Evolutionary conservation across 2,797 vertebrate species (phyloP).

Genomic region (Acanthis flammea): DNA sequence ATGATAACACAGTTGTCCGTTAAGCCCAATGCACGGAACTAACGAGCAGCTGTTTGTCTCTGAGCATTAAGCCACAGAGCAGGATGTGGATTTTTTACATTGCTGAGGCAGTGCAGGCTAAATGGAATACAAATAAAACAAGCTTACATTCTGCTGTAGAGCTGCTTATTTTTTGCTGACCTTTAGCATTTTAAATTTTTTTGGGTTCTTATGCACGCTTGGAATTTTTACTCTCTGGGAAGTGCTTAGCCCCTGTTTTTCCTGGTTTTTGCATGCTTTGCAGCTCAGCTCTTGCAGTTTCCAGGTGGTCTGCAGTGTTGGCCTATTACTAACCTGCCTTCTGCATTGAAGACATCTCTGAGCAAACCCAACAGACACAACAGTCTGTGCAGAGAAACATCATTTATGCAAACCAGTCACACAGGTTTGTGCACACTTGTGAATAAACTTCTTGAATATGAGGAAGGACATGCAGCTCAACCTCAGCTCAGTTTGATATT

Average conservation of each 20-base stretch:
- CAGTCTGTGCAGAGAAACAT: not conserved
- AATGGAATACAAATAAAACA: constrained; percentile 24
- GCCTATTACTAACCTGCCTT: not conserved
- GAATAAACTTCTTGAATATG: not conserved
- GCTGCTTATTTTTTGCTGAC: constrained; percentile 21
- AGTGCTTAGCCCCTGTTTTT: not conserved
- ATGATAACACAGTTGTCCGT: constrained; percentile 23
- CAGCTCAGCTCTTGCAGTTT: not conserved
- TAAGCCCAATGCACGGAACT: not conserved
- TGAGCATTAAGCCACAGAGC: constrained; percentile 18
- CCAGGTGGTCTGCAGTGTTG: not conserved
- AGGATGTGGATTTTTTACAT: constrained; percentile 49
- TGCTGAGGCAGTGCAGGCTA: not conserved
- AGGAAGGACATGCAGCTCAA: not conserved
- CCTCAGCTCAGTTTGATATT: not conserved
- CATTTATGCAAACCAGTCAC: not conserved
- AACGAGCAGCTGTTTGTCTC: constrained; percentile 51
- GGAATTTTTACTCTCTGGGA: constrained; percentile 14
- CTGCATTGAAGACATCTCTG: not conserved
- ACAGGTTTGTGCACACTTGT: not conserved
- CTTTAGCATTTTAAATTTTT: not conserved
- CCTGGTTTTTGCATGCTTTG: not conserved
- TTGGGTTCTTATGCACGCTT: not conserved
- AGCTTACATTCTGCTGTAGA: not conserved
- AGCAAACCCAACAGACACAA: not conserved